A percentile compares a stretch with the other conserved stretches of the same genome.
phyloP scores from a whole-genome alignment of 2,797 vertebrate genomes.

The Pipistrellus pipistrellus region DNA sequence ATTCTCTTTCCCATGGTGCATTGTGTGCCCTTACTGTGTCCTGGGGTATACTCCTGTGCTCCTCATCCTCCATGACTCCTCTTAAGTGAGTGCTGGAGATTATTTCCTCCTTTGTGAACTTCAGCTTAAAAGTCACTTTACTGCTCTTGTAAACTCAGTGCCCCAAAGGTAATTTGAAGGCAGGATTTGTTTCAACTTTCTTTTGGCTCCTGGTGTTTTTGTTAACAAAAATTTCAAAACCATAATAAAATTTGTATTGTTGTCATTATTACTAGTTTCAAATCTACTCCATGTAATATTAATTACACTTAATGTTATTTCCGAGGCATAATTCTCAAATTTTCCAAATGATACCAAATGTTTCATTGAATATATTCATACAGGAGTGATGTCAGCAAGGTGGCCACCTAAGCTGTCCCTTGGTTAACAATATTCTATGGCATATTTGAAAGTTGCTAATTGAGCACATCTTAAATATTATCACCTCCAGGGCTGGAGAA shows the following conservation, averaged over 20 bases:
- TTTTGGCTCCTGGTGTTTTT: background rate
- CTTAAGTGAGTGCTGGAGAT: background rate
- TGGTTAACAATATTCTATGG: background rate
- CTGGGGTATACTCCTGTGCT: background rate
- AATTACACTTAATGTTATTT: background rate
- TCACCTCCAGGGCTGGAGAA: background rate
- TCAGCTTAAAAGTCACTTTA: background rate
- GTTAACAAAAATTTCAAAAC: background rate
- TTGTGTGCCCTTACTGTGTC: background rate
- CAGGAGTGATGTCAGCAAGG: background rate
- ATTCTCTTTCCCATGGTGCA: background rate
- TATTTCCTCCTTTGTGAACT: background rate
- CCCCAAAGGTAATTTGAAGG: background rate
- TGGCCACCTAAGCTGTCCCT: background rate
- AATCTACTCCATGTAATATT: background rate
- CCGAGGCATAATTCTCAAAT: background rate
- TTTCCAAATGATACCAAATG: background rate
- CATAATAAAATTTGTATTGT: background rate
- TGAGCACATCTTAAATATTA: background rate
- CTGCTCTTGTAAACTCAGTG: background rate
- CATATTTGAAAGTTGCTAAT: background rate
- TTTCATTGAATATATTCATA: background rate
- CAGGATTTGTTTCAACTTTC: background rate
- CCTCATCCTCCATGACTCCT: background rate
- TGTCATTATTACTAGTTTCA: background rate